Base-by-base conservation (phyloP, 2,888 invertebrate genomes). In the Orthosia cruda region DNA sequence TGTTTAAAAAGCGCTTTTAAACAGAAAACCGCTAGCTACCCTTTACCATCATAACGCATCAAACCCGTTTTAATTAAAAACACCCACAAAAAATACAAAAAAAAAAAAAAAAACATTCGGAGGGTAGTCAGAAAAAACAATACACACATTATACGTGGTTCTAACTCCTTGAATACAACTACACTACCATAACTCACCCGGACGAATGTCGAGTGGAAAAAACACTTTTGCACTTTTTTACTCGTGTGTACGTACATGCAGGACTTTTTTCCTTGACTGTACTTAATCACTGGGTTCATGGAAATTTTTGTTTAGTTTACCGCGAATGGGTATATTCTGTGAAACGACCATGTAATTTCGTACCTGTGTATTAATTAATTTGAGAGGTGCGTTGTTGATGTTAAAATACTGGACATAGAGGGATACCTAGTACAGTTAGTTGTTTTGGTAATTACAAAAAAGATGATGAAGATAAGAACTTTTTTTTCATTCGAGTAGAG, bases 261-360 rank as follows among this genome's bases (percentile, higher is more conserved):
- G 26, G 63, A 62, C 74, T 81, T 87, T 85, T 85, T 81, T 77
- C 63, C 58, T 70, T 66, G 45, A 45, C 75, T 79, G 74, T 77
- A 83, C 83, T 87, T 89, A 87, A 89, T 89, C 88, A 87, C 83
- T 65, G 47, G 50, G 68, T 81, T 80, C 79, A 77, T 75, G 79
- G 74, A 77, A 85, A 80, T 73, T 81, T 80, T 80, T 77, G 75
- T 85, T 68, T 59, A 65, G 70, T 40, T 59, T 68, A 63, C 72
- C 45, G 65, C 40, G 64, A 83, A 63, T 50, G 58, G 4, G 45
- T 83, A 55, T 81, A 55, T 81, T 71, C 68, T 69, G n/a, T 12
- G 68, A 74, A 80, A 77, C 65, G 73, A 69, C 59, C 62, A 59
- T 65, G 55, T 81, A 57, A 81, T 73, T n/a, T 45, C n/a, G 23